phyloP scores from a whole-genome alignment of 1,140 invertebrate species.

The Phymastichus coffea region DNA sequence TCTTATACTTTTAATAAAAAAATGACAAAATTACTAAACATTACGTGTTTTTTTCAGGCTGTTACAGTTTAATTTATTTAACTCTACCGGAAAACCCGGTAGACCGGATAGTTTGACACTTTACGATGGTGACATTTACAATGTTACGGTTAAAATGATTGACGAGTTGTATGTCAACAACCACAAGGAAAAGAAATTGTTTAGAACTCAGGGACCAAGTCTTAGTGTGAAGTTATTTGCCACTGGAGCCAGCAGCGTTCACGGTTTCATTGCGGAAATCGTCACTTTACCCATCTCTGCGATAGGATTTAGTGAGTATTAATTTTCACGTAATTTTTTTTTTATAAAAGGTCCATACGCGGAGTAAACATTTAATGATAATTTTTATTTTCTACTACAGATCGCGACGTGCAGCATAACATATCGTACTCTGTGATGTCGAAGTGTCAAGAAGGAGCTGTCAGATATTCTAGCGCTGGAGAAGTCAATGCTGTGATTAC shows the following conservation, averaged over 20 bases:
- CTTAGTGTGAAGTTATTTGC: conserved; percentile 91
- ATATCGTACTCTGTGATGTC: conserved; percentile 82
- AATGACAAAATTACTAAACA: neutral
- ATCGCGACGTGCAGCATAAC: conserved; percentile 88
- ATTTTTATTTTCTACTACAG: conserved; percentile 58
- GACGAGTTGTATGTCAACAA: conserved; percentile 71
- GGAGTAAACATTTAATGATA: neutral
- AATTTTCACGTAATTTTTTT: neutral
- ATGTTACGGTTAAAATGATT: conserved; percentile 73
- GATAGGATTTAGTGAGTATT: conserved; percentile 79
- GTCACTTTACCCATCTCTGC: conserved; percentile 90
- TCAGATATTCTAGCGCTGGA: conserved; percentile 86
- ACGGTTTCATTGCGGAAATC: conserved; percentile 97
- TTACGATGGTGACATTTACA: conserved; percentile 92
- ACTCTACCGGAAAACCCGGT: conserved; percentile 79
- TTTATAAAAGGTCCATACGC: too few species aligned
- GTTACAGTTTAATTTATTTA: conserved; percentile 91
- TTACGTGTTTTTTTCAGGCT: conserved; percentile 59
- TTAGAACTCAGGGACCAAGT: conserved; percentile 73
- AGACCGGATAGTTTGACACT: conserved; percentile 82
- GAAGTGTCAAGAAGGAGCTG: conserved; percentile 84
- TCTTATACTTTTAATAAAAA: neutral
- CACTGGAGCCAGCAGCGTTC: conserved; percentile 86
- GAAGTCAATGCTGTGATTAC: conserved; percentile 94
- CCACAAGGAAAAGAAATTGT: conserved; percentile 72